phyloP scores from a whole-genome alignment of 53 echinoderm and acorn worm species.

The Echinarachnius parma region DNA sequence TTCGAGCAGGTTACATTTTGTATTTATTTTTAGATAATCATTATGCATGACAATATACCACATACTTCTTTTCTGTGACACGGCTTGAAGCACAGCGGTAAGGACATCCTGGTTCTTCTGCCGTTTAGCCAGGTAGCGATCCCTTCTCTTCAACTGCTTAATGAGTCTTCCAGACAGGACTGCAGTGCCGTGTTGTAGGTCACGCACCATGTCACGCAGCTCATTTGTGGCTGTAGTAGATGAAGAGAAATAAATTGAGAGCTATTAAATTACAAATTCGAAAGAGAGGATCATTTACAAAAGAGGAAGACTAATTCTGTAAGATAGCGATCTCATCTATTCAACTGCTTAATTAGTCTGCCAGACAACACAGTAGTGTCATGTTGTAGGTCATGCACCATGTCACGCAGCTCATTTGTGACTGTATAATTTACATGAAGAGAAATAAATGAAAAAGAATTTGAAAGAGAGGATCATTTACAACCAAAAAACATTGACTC shows the following conservation, averaged over 20 bases:
- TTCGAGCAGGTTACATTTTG: too few species aligned
- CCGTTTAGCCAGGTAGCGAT: constrained; percentile 82
- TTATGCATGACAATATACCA: too few species aligned
- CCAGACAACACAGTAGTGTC: constrained; percentile 75
- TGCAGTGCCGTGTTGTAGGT: constrained; percentile 75
- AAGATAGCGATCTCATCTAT: constrained; percentile 78
- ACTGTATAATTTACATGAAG: constrained; percentile 38
- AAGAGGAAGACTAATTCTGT: too few species aligned
- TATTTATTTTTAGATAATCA: too few species aligned
- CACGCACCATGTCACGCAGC: constrained; percentile 74
- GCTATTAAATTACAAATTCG: not conserved
- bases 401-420: constrained; percentile 67
- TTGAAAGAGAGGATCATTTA: not conserved
- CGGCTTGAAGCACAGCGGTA: constrained; percentile 93
- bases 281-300: not conserved
- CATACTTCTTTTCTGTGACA: constrained; percentile 98
- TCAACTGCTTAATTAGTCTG: constrained; percentile 85
- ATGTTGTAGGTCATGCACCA: constrained; percentile 78
- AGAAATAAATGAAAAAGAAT: not conserved
- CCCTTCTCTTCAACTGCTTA: constrained; percentile 89
- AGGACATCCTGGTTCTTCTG: constrained; percentile 96
- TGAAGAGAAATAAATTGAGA: not conserved
- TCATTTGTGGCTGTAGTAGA: constrained; percentile 58
- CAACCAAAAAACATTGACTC: too few species aligned
- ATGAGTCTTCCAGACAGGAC: constrained; percentile 81